A percentile compares a stretch with the other conserved stretches of the same genome.
phyloP scores from a whole-genome alignment of 2,113 vertebrate genomes.

The Chaenocephalus aceratus region DNA sequence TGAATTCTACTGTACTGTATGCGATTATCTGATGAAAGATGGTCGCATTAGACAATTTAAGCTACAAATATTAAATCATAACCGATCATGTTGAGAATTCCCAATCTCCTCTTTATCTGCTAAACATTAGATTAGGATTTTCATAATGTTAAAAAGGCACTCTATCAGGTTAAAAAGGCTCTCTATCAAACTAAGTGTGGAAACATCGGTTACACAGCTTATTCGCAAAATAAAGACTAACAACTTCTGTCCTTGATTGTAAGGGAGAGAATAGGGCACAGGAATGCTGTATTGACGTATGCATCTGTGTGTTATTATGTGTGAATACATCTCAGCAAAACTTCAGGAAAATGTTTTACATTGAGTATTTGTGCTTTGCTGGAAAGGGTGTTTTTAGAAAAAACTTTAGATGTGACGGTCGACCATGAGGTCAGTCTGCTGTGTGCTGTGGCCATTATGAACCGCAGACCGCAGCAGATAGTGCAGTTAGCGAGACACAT shows the following conservation, averaged over 20 bases:
- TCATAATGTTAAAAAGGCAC: not conserved
- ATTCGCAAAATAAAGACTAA: constrained; percentile 1
- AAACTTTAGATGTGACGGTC: not conserved
- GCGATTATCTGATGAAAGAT: not conserved
- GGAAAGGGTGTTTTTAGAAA: not conserved
- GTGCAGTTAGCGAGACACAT: constrained; percentile 25
- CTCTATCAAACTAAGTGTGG: not conserved
- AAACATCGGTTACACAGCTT: not conserved
- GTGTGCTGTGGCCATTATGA: constrained; percentile 24
- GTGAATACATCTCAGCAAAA: not conserved
- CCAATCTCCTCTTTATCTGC: not conserved
- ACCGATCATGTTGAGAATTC: not conserved
- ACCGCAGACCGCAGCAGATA: constrained; percentile 12
- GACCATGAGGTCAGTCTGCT: constrained; percentile 24
- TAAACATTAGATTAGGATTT: too few relatives aligned
- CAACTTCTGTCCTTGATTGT: not conserved
- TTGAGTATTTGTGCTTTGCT: not conserved
- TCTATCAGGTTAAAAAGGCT: not conserved
- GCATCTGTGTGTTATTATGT: not conserved
- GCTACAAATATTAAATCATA: not conserved
- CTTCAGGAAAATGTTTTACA: not conserved
- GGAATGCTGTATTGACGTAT: not conserved
- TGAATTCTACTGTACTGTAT: not conserved
- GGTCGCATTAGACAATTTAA: not conserved
- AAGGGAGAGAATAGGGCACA: not conserved